Evolutionary conservation across 2,113 vertebrate genomes (phyloP), one percentile per base, ranked within the genome.

Genomic region (Upupa epops): DNA sequence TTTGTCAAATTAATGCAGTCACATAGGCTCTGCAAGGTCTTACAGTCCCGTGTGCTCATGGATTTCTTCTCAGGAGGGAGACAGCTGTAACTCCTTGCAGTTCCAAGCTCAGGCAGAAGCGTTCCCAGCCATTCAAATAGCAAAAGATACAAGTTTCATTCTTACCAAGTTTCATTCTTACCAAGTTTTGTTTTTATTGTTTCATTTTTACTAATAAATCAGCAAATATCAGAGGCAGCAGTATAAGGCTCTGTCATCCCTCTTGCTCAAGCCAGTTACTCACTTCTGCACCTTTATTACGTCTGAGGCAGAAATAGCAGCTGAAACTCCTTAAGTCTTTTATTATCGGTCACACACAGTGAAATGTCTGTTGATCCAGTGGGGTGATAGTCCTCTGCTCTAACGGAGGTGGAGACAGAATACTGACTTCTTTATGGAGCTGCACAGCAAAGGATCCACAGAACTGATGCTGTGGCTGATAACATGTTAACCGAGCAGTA

Each of bases 281-380:
- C 13, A 0, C 37, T 75, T 28, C 7, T 52, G 49, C 70, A 55
- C 49, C 49, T 72, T 78, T 61, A n/a, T n/a, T 58, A 49, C 71
- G 22, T 82, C 77, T 8, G 45, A 86, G 55, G 37, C 63, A 92
- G 63, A 84, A 78, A 75, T 5, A 18, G 73, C 42, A 84, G 45
- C 45, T 60, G 69, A 79, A 79, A 86, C 91, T 61, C 68, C 73
- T 86, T 28, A 83, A 54, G 51, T 61, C 32, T 94, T 93, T 79
- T 72, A 64, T 70, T 84, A 65, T 32, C 46, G 26, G 25, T 56
- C 42, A 8, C 55, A 37, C 32, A 26, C 17, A 21, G 31, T 55
- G 40, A 88, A 71, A 75, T 76, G 51, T 71, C 83, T 86, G 64
- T 11, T 17, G 69, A 45, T 81, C 17, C 51, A 73, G 77, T 45